Evolutionary conservation across 2,888 invertebrate species (phyloP), one percentile per base, ranked within the genome.

Genomic region (Caenorhabditis sulstoni): DNA sequence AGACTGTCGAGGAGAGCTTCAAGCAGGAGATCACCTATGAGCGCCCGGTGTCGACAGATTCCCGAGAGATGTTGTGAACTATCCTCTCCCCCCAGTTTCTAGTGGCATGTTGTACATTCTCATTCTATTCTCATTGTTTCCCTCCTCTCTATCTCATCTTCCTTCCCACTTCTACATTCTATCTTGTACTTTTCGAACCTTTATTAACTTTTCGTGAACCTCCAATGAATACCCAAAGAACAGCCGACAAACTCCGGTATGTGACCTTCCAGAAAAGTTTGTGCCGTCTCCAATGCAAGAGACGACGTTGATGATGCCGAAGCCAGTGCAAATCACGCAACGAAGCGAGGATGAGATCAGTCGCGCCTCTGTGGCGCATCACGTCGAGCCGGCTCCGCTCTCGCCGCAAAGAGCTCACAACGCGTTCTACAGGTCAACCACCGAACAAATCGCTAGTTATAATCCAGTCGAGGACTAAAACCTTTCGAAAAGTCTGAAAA

Each of bases 361-460:
- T 52, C 82, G 85, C n/a, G 86, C 85, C 22, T 79, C 78, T 22
- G 59, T 79, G 45, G 82, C 87, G 18, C 83, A 84, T 3, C 79
- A 81, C 52, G 52, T 84, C 57, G 85, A 86, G 41, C 70, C 77
- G 49, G 71, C 82, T 20, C 85, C 87, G 12, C 78, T 83, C 29
- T 79, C 71, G 22, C 86, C 88, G 5, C 89, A 87, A 62, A 73
- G 84, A 59, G 90, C 89, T 18, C 88, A 90, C 67, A 83, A 88
- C 78, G 90, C 90, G 23, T 87, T 87, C 83, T 88, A 89, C 87
- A 90, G 90, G 90, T 90, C 88, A 44, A 86, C 84, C 20, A 79
- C 82, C 44, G 88, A 90, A 76, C 79, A 82, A 55, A 88, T 89
- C 35, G 85, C 90, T 61, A 85, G 86, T 35, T 90, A 90, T 79